Base-by-base conservation (phyloP, 2,797 vertebrate genomes). In the Rhabdophis nuchalis region DNA sequence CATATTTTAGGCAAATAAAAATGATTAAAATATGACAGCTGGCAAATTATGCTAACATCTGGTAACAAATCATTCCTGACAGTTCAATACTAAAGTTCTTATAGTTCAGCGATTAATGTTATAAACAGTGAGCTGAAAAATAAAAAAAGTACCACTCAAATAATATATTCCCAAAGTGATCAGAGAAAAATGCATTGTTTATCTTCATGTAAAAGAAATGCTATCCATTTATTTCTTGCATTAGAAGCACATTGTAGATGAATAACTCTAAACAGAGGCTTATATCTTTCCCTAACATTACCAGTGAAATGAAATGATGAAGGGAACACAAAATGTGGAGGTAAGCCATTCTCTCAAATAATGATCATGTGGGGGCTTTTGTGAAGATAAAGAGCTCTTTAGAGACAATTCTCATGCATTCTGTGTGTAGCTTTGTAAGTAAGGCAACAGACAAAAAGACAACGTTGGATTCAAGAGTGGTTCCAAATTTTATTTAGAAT, bases 31-130 rank as follows among this genome's bases (percentile, higher is more conserved):
- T 96, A 94, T 97, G 97, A 97, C 97, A 97, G 96, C 96, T 97
- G 96, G 96, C 89, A 97, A 97, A 97, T 97, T 97, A 96, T 96
- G 93, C 96, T 97, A 97, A 97, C 97, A 97, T 97, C 96, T 97
- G 96, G 97, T 95, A 97, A 97, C 96, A 97, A 97, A 97, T 98
- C 97, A 97, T 96, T 96, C 57, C 90, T 97, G 97, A 96, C 97
- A 97, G 96, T 96, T 97, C 97, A 95, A 94, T 94, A 96, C 96
- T 95, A 96, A 72, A 95, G 92, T 94, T 97, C 95, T 97, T 97
- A 97, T 95, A 96, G 93, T 93, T 91, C 91, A 96, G 96, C 95
- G 97, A 97, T 97, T 98, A 98, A 97, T 97, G 97, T 96, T 96
- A 97, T 95, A 96, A 97, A 96, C 94, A 97, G 92, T 1, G 94